These are phyloP conservation scores for Dendrocopos noguchii DNA, from an alignment of 2,113 vertebrate species.

Conservation along the genomic window DNA sequence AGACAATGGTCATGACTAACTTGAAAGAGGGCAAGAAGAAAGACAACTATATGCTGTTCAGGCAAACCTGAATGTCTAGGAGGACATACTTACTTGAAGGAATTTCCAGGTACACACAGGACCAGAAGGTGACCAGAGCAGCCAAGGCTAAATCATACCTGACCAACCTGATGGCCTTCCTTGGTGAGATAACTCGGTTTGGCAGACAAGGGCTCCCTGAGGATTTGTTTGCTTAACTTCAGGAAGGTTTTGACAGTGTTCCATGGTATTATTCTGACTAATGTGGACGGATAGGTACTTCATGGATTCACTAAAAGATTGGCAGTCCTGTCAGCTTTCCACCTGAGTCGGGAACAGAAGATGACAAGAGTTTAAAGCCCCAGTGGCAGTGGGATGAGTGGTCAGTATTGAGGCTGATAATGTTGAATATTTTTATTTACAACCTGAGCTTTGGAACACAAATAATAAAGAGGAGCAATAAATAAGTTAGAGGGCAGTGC, in stretches of 20 bases:
- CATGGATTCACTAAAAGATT: background rate
- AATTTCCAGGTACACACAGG: background rate
- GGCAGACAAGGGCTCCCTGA: fast-evolving
- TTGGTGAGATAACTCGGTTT: background rate
- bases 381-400: background rate
- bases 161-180: background rate
- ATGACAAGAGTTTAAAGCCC: background rate
- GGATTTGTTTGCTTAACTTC: background rate
- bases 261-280: background rate
- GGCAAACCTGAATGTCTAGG: no score
- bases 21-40: background rate
- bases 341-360: background rate
- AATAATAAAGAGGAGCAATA: background rate
- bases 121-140: background rate
- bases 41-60: background rate
- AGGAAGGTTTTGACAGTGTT: background rate
- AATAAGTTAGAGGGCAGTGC: background rate
- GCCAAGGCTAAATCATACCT: background rate
- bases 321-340: background rate
- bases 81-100: background rate
- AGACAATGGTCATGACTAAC: background rate
- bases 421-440: background rate
- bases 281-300: background rate
- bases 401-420: background rate
- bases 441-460: background rate